phyloP scores from a whole-genome alignment of 2,113 vertebrate genomes.

The Okapia johnstoni region DNA sequence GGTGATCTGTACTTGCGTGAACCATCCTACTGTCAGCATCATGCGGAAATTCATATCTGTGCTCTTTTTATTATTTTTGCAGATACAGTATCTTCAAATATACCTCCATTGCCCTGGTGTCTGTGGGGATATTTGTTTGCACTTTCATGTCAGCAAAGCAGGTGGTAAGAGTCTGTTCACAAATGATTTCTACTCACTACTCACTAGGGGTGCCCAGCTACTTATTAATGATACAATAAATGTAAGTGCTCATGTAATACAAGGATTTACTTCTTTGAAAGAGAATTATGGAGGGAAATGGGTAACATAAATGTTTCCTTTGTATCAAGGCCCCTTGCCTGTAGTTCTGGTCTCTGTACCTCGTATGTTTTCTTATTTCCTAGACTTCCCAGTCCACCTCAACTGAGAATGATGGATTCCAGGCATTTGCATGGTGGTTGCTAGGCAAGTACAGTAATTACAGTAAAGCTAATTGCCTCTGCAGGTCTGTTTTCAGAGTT shows the following conservation, averaged over 20 bases:
- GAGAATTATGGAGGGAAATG: background rate
- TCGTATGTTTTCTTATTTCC: conserved; percentile 46
- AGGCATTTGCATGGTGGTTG: conserved; percentile 91
- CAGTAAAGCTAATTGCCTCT: background rate
- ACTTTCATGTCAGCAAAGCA: conserved; percentile 98
- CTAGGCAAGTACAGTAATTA: conserved; percentile 83
- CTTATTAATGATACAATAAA: background rate
- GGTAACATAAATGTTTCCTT: background rate
- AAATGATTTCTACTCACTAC: background rate
- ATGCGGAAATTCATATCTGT: background rate
- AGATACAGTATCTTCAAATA: conserved; percentile 94
- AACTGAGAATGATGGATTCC: conserved; percentile 83
- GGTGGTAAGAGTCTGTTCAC: conserved; percentile 87
- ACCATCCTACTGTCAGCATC: background rate
- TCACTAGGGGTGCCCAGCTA: background rate
- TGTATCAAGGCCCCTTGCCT: background rate
- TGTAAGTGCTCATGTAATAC: background rate
- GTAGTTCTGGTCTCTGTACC: background rate
- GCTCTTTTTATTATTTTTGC: conserved; percentile 47
- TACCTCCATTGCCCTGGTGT: conserved; percentile 91
- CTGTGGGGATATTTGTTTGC: conserved; percentile 97
- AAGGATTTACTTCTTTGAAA: background rate
- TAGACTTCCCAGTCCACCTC: conserved; percentile 83
- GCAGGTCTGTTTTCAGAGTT: background rate
- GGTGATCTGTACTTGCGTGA: background rate